Evolutionary conservation across 1,140 invertebrate genomes (phyloP).

Genomic region (Ruditapes philippinarum): DNA sequence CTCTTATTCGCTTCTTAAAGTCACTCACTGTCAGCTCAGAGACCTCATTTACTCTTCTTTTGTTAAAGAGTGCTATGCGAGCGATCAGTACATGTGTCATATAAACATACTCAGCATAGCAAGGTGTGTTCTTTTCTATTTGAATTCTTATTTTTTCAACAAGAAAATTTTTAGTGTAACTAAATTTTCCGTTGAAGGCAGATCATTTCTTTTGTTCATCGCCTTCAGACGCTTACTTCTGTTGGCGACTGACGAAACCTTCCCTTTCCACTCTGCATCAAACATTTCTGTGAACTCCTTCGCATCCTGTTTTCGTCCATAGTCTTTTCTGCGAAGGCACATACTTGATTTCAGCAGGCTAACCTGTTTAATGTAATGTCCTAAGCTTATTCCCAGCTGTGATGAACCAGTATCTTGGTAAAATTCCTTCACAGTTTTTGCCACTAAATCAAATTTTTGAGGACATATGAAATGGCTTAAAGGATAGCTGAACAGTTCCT

Average conservation of each 20-base stretch:
- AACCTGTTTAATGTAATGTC: constrained; percentile 56
- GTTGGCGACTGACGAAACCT: constrained; percentile 31
- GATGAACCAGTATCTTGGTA: constrained; percentile 28
- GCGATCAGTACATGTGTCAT: constrained; percentile 23
- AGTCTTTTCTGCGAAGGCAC: neutral
- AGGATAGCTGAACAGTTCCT: too few relatives aligned
- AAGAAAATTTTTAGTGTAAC: constrained; percentile 39
- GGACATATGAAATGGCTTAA: neutral
- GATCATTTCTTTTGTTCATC: constrained; percentile 40
- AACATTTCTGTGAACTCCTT: constrained; percentile 27
- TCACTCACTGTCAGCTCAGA: constrained; percentile 30
- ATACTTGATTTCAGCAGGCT: constrained; percentile 31
- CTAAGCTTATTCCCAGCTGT: constrained; percentile 47
- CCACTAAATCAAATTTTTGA: neutral
- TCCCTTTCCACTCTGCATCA: constrained; percentile 47
- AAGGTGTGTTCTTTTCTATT: neutral
- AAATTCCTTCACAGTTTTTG: constrained; percentile 34
- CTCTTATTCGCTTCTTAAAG: constrained; percentile 12
- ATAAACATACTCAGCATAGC: neutral
- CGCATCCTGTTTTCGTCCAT: constrained; percentile 6
- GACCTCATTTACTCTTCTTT: constrained; percentile 50
- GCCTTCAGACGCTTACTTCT: constrained; percentile 17
- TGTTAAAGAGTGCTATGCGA: constrained; percentile 49
- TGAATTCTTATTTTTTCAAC: neutral
- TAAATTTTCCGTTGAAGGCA: constrained; percentile 37